Evolutionary conservation across 2,888 invertebrate species (phyloP).

Genomic region (Rotaria macrura): DNA sequence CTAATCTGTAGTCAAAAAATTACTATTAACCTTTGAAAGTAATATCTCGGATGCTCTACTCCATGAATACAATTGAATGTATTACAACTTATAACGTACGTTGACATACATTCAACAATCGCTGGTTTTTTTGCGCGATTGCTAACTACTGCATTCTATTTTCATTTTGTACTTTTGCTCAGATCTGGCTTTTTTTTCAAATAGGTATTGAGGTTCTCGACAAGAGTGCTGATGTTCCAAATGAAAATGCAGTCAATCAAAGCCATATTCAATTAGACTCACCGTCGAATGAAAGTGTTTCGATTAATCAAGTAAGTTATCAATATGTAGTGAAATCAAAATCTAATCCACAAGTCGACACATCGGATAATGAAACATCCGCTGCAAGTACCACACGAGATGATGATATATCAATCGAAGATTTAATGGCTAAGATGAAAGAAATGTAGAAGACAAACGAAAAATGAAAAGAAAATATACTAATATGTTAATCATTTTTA

Average conservation of each 20-base stretch:
- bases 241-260: background rate
- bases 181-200: too few species aligned
- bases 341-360: background rate
- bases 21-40: too few species aligned
- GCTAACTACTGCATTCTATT: too few species aligned
- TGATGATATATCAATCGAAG: background rate
- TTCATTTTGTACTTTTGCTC: too few species aligned
- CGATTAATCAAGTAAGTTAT: background rate
- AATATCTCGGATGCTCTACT: too few species aligned
- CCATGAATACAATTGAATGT: too few species aligned
- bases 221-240: background rate
- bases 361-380: background rate
- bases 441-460: background rate
- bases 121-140: too few species aligned
- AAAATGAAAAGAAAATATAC: background rate
- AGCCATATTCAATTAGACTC: background rate
- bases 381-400: background rate
- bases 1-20: too few species aligned
- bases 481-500: background rate
- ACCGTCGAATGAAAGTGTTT: background rate
- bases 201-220: constrained; percentile 10
- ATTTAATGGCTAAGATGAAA: constrained; percentile 7
- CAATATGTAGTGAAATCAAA: background rate
- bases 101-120: too few species aligned
- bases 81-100: too few species aligned